Evolutionary conservation across 2,113 vertebrate genomes (phyloP).

Genomic region (Myrmecobius fasciatus): DNA sequence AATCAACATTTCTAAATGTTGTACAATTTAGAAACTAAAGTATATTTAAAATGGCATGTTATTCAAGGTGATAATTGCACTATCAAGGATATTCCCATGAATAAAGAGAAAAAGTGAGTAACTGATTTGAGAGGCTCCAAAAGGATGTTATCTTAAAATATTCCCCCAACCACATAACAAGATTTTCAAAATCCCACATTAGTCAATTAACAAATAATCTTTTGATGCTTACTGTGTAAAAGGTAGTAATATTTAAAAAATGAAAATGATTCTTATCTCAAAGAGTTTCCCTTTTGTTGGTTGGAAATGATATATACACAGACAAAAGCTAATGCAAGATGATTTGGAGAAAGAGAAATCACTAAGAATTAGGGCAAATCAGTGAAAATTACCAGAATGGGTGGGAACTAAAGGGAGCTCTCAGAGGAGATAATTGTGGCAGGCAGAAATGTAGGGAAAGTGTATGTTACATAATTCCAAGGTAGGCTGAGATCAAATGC

Average conservation of each 20-base stretch:
- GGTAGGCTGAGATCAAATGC: neutral
- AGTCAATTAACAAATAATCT: neutral
- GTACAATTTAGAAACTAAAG: neutral
- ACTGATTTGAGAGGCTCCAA: neutral
- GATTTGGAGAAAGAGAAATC: neutral
- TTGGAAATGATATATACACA: neutral
- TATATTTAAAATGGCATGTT: neutral
- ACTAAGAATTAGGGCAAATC: neutral
- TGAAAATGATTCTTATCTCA: neutral
- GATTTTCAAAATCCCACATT: neutral
- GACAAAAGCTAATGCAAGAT: neutral
- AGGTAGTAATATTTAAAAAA: neutral
- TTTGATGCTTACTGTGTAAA: neutral
- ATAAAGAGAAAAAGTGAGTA: neutral
- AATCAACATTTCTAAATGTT: neutral
- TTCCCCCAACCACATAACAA: neutral
- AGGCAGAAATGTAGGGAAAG: neutral
- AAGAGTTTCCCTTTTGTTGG: neutral
- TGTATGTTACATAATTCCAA: neutral
- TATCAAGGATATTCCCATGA: neutral
- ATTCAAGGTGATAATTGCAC: neutral
- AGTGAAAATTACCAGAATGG: neutral
- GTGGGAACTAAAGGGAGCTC: neutral
- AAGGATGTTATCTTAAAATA: neutral
- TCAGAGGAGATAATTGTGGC: neutral